Evolutionary conservation across 2,113 vertebrate species (phyloP).

Genomic region (Phalacrocorax aristotelis): DNA sequence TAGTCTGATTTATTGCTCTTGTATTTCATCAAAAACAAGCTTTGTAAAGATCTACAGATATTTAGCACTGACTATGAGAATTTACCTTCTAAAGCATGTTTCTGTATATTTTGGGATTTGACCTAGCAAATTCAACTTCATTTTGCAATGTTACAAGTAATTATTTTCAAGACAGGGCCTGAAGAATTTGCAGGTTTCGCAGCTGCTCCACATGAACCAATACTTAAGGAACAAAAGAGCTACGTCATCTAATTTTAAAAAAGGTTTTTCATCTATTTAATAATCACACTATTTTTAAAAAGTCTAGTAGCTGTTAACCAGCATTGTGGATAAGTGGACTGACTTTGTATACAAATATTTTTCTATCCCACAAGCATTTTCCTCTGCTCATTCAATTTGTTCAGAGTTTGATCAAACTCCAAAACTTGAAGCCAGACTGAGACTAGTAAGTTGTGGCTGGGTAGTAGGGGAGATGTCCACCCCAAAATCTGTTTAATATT

Average conservation of each 20-base stretch:
- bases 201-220: not conserved
- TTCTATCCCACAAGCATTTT: not conserved
- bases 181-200: not conserved
- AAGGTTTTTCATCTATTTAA: not conserved
- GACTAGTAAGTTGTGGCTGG: not conserved
- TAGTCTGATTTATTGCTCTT: not conserved
- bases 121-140: not conserved
- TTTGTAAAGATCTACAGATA: not conserved
- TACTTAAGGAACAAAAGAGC: not conserved
- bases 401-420: not conserved
- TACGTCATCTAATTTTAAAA: not conserved
- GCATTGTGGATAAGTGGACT: not conserved
- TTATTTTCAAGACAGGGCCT: not conserved
- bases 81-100: not conserved
- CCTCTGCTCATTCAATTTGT: not conserved
- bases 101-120: not conserved
- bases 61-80: not conserved
- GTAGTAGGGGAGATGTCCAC: not conserved
- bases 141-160: not conserved
- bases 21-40: not conserved
- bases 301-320: not conserved
- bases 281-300: not conserved
- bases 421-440: not conserved
- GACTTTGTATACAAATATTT: not conserved
- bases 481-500: not conserved